These are phyloP conservation scores for Amphipyra tragopoginis DNA, from an alignment of 2,888 invertebrate genomes.

Conservation along the genomic window DNA sequence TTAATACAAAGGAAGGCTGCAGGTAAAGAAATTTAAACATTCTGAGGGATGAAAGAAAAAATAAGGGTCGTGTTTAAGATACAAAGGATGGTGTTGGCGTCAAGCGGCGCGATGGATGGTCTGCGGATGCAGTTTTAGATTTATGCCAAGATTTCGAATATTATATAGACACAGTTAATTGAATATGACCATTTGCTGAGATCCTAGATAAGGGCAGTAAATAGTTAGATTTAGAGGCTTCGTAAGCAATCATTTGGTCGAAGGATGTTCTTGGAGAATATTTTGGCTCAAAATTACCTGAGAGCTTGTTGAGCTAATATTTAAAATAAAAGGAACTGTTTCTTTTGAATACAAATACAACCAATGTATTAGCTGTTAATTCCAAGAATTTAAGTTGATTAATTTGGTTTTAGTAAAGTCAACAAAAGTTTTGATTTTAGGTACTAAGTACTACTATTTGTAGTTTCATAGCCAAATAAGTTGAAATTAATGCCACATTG, in stretches of 20 bases:
- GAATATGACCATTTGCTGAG: slow-evolving; percentile 81
- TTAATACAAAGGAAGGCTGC: slow-evolving; percentile 67
- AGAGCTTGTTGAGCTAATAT: not conserved
- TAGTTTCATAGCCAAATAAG: too few species aligned
- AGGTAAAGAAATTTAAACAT: slow-evolving; percentile 89
- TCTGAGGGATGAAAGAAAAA: slow-evolving; percentile 87
- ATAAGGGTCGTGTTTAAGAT: slow-evolving; percentile 85
- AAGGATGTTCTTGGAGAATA: slow-evolving; percentile 8
- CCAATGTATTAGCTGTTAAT: too few species aligned
- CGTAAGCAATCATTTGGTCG: slow-evolving; percentile 26
- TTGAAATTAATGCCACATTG: too few species aligned
- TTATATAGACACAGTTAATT: slow-evolving; percentile 82
- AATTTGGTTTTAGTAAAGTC: too few species aligned
- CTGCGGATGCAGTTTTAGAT: slow-evolving; percentile 87
- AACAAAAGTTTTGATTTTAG: too few species aligned
- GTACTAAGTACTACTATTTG: too few species aligned
- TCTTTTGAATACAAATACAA: not conserved
- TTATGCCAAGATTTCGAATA: slow-evolving; percentile 81
- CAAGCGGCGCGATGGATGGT: slow-evolving; percentile 87
- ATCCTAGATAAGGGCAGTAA: slow-evolving; percentile 66
- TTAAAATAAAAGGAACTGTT: not conserved
- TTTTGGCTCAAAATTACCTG: slow-evolving; percentile 17
- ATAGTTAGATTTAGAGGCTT: slow-evolving; percentile 45
- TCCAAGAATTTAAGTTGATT: too few species aligned
- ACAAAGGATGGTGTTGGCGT: slow-evolving; percentile 87